A percentile compares a stretch with the other conserved stretches of the same genome.
These are phyloP conservation scores for Julus scandinavius DNA, from an alignment of 2,888 invertebrate species.

Conservation along the genomic window DNA sequence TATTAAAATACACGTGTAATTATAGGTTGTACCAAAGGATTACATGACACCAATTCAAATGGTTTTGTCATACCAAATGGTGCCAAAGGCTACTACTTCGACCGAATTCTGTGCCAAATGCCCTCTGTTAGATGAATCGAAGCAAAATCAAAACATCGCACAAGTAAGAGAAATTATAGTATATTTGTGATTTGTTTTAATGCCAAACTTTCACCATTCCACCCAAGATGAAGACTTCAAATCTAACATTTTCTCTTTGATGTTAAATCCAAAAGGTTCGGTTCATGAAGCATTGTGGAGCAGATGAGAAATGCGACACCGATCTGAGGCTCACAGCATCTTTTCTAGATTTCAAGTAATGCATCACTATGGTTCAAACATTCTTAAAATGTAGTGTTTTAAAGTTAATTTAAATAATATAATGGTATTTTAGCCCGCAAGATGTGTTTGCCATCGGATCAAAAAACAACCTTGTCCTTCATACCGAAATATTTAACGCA, in stretches of 20 bases:
- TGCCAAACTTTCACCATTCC: neutral
- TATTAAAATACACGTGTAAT: neutral
- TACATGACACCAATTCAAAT: constrained; percentile 51
- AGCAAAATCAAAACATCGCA: constrained; percentile 31
- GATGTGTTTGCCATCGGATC: constrained; percentile 51
- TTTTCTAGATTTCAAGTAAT: constrained; percentile 14
- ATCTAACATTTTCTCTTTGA: neutral
- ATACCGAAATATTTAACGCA: neutral
- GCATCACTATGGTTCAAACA: neutral
- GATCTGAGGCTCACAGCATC: constrained; percentile 50
- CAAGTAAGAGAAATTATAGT: neutral
- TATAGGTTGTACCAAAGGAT: neutral
- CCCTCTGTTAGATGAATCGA: constrained; percentile 23
- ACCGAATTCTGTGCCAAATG: constrained; percentile 45
- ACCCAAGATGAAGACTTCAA: too few species aligned
- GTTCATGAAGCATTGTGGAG: constrained; percentile 53
- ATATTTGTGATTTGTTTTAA: neutral
- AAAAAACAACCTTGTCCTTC: constrained; percentile 44
- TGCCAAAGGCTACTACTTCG: neutral
- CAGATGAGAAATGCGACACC: constrained; percentile 52
- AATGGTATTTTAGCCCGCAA: neutral
- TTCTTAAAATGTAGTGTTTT: too few species aligned
- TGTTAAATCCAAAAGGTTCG: constrained; percentile 27
- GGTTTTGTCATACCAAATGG: constrained; percentile 10
- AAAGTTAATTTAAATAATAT: neutral